Conservation (phyloP, 1,140 invertebrate species). For the Matsumurasca onukii region DNA sequence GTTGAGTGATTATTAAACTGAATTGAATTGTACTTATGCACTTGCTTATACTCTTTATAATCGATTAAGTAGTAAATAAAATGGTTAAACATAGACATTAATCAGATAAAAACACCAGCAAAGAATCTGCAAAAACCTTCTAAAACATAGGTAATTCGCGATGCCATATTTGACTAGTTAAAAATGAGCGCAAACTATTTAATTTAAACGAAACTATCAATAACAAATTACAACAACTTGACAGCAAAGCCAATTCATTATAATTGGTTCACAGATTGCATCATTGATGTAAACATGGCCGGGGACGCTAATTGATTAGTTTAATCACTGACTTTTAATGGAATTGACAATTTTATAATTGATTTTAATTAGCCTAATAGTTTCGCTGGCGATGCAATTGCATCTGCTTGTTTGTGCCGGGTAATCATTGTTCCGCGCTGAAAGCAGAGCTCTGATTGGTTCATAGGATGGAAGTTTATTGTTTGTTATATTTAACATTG, state of each 20-base stretch:
- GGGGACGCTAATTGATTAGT: slow-evolving; percentile 14
- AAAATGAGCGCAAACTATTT: too few species aligned
- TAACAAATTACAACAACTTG: too few species aligned
- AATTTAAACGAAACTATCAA: too few species aligned
- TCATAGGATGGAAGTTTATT: not conserved
- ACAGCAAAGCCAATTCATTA: not conserved
- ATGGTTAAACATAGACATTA: too few species aligned
- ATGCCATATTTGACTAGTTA: too few species aligned
- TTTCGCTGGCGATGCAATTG: not conserved
- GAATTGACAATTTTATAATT: slow-evolving; percentile 25
- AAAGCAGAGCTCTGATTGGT: not conserved
- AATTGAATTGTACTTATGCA: too few species aligned
- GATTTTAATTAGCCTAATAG: slow-evolving; percentile 24
- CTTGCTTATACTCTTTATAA: too few species aligned
- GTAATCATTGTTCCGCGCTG: not conserved
- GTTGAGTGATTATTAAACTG: too few species aligned
- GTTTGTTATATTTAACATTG: not conserved
- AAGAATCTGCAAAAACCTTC: too few species aligned
- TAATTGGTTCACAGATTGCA: slow-evolving; percentile 8
- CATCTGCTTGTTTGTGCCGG: not conserved
- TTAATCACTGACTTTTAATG: slow-evolving; percentile 19
- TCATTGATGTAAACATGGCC: not conserved
- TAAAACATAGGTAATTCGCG: too few species aligned
- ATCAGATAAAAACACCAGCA: too few species aligned
- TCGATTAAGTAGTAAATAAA: too few species aligned